Percentiles rank a stretch among this genome's conserved stretches.
These are phyloP conservation scores for Sebastes aleutianus DNA, from an alignment of 2,797 vertebrate genomes.

Conservation along the genomic window DNA sequence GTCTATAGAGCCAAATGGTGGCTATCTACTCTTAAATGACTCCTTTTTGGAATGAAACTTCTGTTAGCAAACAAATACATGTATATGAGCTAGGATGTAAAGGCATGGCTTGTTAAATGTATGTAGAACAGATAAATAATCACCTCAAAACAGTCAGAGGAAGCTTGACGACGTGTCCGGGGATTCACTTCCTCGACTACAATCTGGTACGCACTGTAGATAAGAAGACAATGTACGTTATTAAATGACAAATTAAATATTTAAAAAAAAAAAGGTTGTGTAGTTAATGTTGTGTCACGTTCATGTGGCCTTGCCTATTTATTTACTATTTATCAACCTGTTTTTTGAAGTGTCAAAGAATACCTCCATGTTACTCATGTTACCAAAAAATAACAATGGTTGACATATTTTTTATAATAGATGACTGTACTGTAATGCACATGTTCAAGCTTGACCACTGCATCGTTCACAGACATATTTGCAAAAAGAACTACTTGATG, in stretches of 20 bases:
- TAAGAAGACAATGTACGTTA: neutral
- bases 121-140: constrained; percentile 7
- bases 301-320: neutral
- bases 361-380: neutral
- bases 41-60: neutral
- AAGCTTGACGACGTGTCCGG: constrained; percentile 88
- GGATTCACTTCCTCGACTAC: constrained; percentile 95
- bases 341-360: neutral
- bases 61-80: neutral
- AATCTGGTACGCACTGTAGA: constrained; percentile 92
- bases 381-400: neutral
- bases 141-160: constrained; percentile 92
- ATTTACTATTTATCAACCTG: neutral
- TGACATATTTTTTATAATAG: neutral
- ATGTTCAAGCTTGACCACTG: neutral
- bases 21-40: neutral
- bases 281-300: neutral
- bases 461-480: neutral
- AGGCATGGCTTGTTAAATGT: neutral
- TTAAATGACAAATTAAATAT: no score
- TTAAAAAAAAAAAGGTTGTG: no score
- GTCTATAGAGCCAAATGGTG: neutral
- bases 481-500: neutral
- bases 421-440: neutral
- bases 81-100: neutral